Conservation (phyloP, 92 coral and sea anemone species). For the Palythoa heliodiscus region DNA sequence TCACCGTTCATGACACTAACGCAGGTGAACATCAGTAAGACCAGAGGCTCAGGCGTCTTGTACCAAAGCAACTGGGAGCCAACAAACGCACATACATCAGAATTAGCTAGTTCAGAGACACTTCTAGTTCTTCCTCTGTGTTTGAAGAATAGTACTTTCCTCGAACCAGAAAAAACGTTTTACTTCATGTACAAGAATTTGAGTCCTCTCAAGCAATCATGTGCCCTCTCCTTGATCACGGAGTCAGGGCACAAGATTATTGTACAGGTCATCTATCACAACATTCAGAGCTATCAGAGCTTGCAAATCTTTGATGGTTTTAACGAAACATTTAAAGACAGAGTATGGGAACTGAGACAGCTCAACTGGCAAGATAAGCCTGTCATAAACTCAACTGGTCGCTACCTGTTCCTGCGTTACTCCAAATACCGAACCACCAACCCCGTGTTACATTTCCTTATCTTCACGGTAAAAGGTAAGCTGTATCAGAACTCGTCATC, state of each 20-base stretch:
- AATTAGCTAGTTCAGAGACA: conserved; percentile 51
- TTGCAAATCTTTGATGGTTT: conserved; percentile 47
- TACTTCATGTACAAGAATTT: conserved; percentile 23
- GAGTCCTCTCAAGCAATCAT: background rate
- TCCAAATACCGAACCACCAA: background rate
- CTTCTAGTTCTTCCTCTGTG: conserved; percentile 38
- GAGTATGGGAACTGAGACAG: conserved; percentile 39
- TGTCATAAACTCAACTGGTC: conserved; percentile 44
- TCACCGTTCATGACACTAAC: too few relatives aligned
- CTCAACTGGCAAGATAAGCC: conserved; percentile 40
- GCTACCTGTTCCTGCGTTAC: conserved; percentile 35
- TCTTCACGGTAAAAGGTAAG: conserved; percentile 65
- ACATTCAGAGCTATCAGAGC: background rate
- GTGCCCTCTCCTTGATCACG: conserved; percentile 52
- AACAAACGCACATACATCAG: conserved; percentile 24
- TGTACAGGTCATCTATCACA: conserved; percentile 46
- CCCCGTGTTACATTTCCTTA: conserved; percentile 27
- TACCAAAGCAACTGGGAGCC: too few relatives aligned
- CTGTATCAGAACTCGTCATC: background rate
- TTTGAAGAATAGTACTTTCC: conserved; percentile 37
- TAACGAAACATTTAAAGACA: background rate
- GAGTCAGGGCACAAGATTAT: conserved; percentile 51
- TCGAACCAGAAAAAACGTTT: conserved; percentile 32
- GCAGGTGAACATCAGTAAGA: too few relatives aligned
- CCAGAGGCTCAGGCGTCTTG: too few relatives aligned